A percentile compares a stretch with the other conserved stretches of the same genome.
These are phyloP conservation scores for Drosophila leontia DNA, from an alignment of 1,140 invertebrate genomes.

Conservation along the genomic window DNA sequence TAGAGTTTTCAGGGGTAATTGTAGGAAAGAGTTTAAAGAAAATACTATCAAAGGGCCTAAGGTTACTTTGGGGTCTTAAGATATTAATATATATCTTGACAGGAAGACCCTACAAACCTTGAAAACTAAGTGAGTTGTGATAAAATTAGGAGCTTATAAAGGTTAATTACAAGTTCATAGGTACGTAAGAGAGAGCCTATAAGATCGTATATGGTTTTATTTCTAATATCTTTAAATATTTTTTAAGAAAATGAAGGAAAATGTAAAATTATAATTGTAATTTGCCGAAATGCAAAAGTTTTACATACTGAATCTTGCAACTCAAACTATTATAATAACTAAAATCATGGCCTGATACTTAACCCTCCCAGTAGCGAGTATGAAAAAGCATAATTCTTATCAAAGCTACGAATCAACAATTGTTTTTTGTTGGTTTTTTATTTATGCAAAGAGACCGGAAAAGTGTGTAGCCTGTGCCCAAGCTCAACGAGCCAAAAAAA, in stretches of 20 bases:
- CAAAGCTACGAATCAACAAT: conserved; percentile 45
- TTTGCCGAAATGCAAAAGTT: neutral
- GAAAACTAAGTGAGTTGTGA: neutral
- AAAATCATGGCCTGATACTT: neutral
- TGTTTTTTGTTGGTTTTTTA: conserved; percentile 8
- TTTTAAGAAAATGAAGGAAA: neutral
- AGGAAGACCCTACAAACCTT: neutral
- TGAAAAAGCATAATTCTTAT: conserved; percentile 28
- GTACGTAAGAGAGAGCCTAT: neutral
- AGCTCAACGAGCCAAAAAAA: neutral
- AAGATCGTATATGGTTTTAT: neutral
- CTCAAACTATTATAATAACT: neutral
- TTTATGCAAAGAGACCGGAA: conserved; percentile 25
- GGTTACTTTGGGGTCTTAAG: neutral
- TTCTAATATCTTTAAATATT: neutral
- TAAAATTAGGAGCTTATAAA: neutral
- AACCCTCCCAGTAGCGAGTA: too few species aligned
- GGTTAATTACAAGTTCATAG: neutral
- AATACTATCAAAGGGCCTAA: neutral
- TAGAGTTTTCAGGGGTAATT: neutral
- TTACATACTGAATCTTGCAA: too few species aligned
- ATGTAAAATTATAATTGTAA: neutral
- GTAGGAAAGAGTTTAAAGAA: neutral
- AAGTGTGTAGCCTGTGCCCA: conserved; percentile 32
- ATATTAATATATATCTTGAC: neutral